Evolutionary conservation across 2,797 vertebrate species (phyloP), one percentile per base, ranked within the genome.

Genomic region (Ficedula albicollis): DNA sequence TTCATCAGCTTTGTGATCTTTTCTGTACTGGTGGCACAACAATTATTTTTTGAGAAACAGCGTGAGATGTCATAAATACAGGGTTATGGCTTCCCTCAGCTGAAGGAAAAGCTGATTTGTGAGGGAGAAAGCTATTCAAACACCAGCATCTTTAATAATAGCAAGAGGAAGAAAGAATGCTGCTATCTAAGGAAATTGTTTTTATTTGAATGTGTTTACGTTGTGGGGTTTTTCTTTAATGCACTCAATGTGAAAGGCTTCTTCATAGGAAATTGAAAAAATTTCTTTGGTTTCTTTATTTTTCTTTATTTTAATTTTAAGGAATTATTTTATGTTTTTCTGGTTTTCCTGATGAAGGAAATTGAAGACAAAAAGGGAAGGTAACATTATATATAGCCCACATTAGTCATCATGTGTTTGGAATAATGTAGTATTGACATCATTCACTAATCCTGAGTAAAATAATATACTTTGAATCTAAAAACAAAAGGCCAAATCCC

Each of bases 161-260:
- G 43, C 63, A 95, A 75, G 38, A 80, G 30, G 70, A 95, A 96
- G 86, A 93, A 96, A 94, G 81, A 90, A 89, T 60, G 36, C 49
- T 92, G n/a, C 48, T 84, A 86, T 88, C 89, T 94, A 95, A 94
- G 76, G 83, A 95, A 95, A 96, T 94, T 93, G 67, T 93, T 96
- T 88, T 96, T 86, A 75, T 93, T 93, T 76, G 52, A 92, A 91
- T 55, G 39, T 51, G 48, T 72, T 94, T 84, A 68, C 26, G 36
- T 58, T 91, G 41, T 54, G 32, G 8, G 3, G 0, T 0, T 51
- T 64, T 90, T 87, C 76, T 88, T 60, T 27, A 80, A 91, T 59
- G 17, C 23, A 59, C 21, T 79, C 52, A 67, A 27, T 4, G 0
- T 82, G 81, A 89, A 88, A 82, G 10, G 3, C 7, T 82, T 85